phyloP scores from a whole-genome alignment of 2,888 invertebrate genomes.

The Eulithis testata region DNA sequence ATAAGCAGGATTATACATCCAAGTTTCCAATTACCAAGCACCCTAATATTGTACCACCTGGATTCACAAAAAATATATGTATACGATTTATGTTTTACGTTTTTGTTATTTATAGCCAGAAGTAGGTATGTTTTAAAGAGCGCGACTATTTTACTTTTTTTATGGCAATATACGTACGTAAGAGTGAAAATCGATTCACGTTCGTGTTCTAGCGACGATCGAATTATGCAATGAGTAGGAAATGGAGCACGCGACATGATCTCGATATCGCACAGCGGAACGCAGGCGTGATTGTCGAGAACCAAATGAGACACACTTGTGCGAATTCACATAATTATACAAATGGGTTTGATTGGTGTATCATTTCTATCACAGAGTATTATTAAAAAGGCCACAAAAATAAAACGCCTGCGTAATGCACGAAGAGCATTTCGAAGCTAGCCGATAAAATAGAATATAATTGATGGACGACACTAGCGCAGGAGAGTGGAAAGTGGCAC shows the following conservation, averaged over 20 bases:
- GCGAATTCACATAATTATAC: slow-evolving; percentile 7
- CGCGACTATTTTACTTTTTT: slow-evolving; percentile 35
- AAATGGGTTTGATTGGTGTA: slow-evolving; percentile 1
- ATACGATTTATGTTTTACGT: too few species aligned
- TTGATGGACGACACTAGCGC: too few species aligned
- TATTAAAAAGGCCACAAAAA: too few species aligned
- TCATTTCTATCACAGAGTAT: too few species aligned
- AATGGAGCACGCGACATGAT: slow-evolving; percentile 67
- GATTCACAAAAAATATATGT: too few species aligned
- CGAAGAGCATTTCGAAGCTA: too few species aligned
- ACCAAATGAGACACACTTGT: slow-evolving; percentile 31
- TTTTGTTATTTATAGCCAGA: neutral
- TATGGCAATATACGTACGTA: slow-evolving; percentile 53
- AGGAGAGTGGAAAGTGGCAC: too few species aligned
- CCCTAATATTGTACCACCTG: too few species aligned
- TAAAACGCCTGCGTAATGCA: too few species aligned
- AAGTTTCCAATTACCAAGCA: too few species aligned
- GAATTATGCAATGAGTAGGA: slow-evolving; percentile 71
- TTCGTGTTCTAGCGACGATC: slow-evolving; percentile 54
- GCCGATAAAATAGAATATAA: too few species aligned
- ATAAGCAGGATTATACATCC: too few species aligned
- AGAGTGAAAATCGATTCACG: slow-evolving; percentile 76
- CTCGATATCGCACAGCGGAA: slow-evolving; percentile 66
- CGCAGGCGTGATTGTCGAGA: slow-evolving; percentile 60
- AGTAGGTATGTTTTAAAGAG: neutral